Base-by-base conservation (phyloP, 2,113 vertebrate species). In the Cyanistes caeruleus region DNA sequence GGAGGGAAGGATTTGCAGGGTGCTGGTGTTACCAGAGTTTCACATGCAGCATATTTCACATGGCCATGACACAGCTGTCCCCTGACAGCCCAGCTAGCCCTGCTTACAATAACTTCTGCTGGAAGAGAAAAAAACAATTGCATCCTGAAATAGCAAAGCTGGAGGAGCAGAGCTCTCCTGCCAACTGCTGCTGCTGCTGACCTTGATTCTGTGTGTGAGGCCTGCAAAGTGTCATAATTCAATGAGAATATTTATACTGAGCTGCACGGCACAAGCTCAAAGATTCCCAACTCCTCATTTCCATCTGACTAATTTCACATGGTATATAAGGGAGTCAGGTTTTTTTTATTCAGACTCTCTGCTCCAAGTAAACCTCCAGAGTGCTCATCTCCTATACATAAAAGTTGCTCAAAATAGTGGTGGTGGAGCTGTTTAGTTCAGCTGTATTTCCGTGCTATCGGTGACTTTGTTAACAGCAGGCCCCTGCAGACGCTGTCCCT, bases 401-500 rank as follows among this genome's bases (percentile, higher is more conserved):
- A 49, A 87, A 79, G 91, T 79, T 89, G 44, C 95, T 72, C 24
- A 15, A 18, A 87, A 68, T 63, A 28, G 55, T 31, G 2, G 59
- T n/a, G 94, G 41, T 80, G 25, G 67, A 67, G 85, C 91, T 59
- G 90, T 83, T 94, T 69, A 63, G 93, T 80, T 91, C 78, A 49
- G 95, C 90, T 28, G 62, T 3, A 25, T 80, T 91, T 39, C 68
- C 1, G 0, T 70, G 87, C 82, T 63, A 2, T 52, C 2, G 7
- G 90, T 90, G 82, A 60, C 95, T 92, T 30, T 73, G 91, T 64
- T 83, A 49, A 28, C 81, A 79, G 93, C 91, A 48, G 91, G 63
- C 63, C 91, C 90, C 95, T 33, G 83, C 85, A 70, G 85, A 70
- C 1, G 9, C 82, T 33, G 55, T 15, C 1, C n/a, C 92, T 96